These are phyloP conservation scores for Contarinia nasturtii DNA, from an alignment of 1,140 invertebrate species.

Conservation along the genomic window DNA sequence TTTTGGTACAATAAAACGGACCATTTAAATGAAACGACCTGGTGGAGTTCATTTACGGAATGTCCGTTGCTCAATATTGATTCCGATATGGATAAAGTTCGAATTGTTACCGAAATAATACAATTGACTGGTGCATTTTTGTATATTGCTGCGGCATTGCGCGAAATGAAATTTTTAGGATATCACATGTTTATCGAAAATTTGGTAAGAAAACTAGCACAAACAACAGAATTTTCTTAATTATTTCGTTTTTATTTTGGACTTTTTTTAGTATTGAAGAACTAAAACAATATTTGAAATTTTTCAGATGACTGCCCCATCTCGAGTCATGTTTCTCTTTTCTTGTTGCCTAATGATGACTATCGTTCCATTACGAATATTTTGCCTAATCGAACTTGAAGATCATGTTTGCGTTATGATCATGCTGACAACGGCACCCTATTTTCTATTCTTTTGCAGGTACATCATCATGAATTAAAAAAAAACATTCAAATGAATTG, in stretches of 20 bases:
- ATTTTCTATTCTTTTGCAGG: slow-evolving; percentile 98
- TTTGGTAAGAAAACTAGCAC: slow-evolving; percentile 53
- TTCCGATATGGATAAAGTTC: slow-evolving; percentile 17
- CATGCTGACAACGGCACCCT: slow-evolving; percentile 87
- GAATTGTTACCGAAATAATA: slow-evolving; percentile 45
- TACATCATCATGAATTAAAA: slow-evolving; percentile 16
- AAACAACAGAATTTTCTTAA: no score
- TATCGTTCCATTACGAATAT: slow-evolving; percentile 63
- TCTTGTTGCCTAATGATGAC: slow-evolving; percentile 72
- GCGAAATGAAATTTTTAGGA: slow-evolving; percentile 68
- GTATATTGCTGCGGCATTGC: slow-evolving; percentile 60
- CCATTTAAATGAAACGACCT: slow-evolving; percentile 14
- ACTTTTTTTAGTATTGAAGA: neutral
- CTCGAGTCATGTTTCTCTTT: slow-evolving; percentile 82
- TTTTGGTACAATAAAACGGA: slow-evolving; percentile 22
- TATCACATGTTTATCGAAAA: slow-evolving; percentile 81
- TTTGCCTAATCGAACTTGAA: slow-evolving; percentile 69
- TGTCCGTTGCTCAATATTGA: slow-evolving; percentile 23
- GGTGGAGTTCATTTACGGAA: slow-evolving; percentile 22
- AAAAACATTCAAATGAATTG: neutral
- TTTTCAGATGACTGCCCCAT: slow-evolving; percentile 57
- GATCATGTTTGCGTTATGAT: slow-evolving; percentile 84
- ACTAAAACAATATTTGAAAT: neutral
- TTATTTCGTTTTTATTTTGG: no score
- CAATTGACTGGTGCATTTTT: slow-evolving; percentile 56